A percentile compares a stretch with the other conserved stretches of the same genome.
Evolutionary conservation across 2,797 vertebrate species (phyloP).

Genomic region (Xenentodon cancila): DNA sequence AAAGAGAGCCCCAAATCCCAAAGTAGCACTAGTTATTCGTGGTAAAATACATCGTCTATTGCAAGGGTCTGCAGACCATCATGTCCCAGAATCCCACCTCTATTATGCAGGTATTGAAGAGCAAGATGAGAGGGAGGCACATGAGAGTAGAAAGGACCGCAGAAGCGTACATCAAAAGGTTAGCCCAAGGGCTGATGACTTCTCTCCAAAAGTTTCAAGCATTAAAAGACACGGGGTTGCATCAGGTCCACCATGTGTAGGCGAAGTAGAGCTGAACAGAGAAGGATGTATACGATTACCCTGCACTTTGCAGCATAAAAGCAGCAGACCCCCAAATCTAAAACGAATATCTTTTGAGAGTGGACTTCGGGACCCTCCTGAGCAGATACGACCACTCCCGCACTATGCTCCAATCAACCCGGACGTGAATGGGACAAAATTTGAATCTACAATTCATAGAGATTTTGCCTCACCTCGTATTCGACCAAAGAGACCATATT

Average conservation of each 20-base stretch:
- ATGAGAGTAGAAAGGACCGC: conserved; percentile 65
- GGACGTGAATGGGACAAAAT: conserved; percentile 65
- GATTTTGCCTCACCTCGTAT: conserved; percentile 50
- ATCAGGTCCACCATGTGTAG: conserved; percentile 70
- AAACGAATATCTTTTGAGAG: conserved; percentile 71
- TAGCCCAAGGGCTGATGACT: conserved; percentile 63
- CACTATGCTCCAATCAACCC: conserved; percentile 34
- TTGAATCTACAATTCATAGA: conserved; percentile 32
- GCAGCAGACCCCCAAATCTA: conserved; percentile 52
- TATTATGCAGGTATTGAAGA: conserved; percentile 84
- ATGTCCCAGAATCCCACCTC: conserved; percentile 77
- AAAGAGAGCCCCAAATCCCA: conserved; percentile 85
- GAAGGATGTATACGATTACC: conserved; percentile 84
- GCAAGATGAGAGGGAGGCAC: conserved; percentile 75
- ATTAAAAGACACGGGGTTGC: conserved; percentile 56
- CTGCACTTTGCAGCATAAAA: conserved; percentile 77
- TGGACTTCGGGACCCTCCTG: conserved; percentile 47
- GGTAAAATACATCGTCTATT: conserved; percentile 92
- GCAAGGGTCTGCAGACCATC: conserved; percentile 85
- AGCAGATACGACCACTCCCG: conserved; percentile 14
- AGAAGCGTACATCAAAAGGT: conserved; percentile 48
- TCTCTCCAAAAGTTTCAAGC: conserved; percentile 60
- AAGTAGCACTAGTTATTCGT: conserved; percentile 79
- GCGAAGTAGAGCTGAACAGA: conserved; percentile 84
- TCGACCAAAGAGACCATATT: conserved; percentile 72